A percentile compares a stretch with the other conserved stretches of the same genome.
Conservation (phyloP, 2,888 invertebrate genomes). For the Helleia helle region DNA sequence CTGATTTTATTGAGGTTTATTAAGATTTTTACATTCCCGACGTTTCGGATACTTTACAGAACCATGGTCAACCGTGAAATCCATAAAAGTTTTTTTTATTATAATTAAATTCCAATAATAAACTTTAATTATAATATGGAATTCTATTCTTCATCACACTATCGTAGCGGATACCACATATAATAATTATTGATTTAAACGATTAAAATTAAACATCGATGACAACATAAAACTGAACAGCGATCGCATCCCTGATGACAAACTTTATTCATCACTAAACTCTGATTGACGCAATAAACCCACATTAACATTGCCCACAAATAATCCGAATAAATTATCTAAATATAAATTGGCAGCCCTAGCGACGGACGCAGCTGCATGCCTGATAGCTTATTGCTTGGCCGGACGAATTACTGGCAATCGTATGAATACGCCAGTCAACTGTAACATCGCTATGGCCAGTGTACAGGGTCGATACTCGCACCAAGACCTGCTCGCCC, state of each 20-base stretch:
- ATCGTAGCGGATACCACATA: no score
- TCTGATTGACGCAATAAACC: slow-evolving; percentile 47
- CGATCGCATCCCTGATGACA: slow-evolving; percentile 11
- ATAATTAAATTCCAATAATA: no score
- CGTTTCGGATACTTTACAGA: no score
- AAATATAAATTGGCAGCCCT: slow-evolving; percentile 66
- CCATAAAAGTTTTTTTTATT: no score
- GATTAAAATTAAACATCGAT: no score
- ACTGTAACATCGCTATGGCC: slow-evolving; percentile 20
- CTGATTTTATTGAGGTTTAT: no score
- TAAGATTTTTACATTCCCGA: no score
- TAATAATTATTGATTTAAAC: no score
- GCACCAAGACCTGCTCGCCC: slow-evolving; percentile 20
- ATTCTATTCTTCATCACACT: no score
- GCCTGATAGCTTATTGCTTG: slow-evolving; percentile 59
- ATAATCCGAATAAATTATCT: slow-evolving; percentile 58
- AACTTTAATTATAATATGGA: no score
- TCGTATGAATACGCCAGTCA: slow-evolving; percentile 24
- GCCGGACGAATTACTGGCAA: slow-evolving; percentile 44
- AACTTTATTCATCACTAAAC: neutral
- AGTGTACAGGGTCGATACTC: slow-evolving; percentile 24
- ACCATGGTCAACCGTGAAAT: no score
- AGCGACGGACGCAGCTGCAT: slow-evolving; percentile 54
- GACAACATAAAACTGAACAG: neutral
- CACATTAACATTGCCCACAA: slow-evolving; percentile 36